Base-by-base conservation (phyloP, 2,888 invertebrate genomes). In the Synergus japonicus region DNA sequence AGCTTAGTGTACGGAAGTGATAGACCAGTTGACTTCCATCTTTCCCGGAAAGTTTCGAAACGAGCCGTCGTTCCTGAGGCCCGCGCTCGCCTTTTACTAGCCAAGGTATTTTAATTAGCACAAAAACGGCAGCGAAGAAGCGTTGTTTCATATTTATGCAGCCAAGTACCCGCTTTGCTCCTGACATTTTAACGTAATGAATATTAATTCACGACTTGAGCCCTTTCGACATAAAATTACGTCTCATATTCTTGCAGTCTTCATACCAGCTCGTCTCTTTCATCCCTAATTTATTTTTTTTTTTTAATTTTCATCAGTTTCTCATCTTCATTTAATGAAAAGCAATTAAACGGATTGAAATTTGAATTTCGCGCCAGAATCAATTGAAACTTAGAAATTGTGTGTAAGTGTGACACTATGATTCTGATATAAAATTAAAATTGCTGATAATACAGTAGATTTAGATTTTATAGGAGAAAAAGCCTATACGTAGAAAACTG, bases 91-190 rank as follows among this genome's bases (percentile, higher is more conserved):
- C 78, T 77, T 54, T 78, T 66, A 22, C 76, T 18, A 79, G 81
- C 84, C 82, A 85, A 88, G 87, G 87, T 88, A 89, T 90, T 89
- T 90, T 90, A 90, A 90, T 90, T 90, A 90, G 87, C 88, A 88
- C 87, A 87, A 88, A 86, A 87, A 87, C 86, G 79, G 76, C 67
- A 80, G 77, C 78, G 78, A 54, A 80, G 80, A 79, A 81, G 81
- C 82, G 87, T 86, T 85, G 87, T 89, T 88, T 87, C 87, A 87
- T 89, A 88, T 88, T 88, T 88, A 85, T 84, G 83, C 82, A 78
- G 81, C 78, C 85, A 63, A 81, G 80, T 82, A 81, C 79, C 65
- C 78, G 78, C 83, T 82, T 58, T 54, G 13, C 88, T 87, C 83
- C 85, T 83, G 84, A 83, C 79, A 85, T 83, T 85, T 80, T 64